Base-by-base conservation (phyloP, 2,113 vertebrate species). In the Edolisoma coerulescens region DNA sequence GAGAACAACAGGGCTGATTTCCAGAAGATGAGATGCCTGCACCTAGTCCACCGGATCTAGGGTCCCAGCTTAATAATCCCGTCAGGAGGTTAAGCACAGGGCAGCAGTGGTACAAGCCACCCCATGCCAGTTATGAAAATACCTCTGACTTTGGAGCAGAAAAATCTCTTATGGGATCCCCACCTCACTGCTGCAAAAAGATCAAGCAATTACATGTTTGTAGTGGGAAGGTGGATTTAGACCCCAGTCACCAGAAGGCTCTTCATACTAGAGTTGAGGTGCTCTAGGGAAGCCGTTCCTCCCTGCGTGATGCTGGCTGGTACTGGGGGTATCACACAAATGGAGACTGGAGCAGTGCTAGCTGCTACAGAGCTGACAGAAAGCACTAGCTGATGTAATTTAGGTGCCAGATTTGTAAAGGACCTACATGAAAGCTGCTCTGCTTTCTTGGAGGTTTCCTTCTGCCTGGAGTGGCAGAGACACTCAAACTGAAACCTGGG, bases 401-500 rank as follows among this genome's bases (percentile, higher is more conserved):
- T 57, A 17, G 60, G 49, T 63, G 41, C 41, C 50, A 82, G 69
- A 32, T 78, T 84, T 41, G 41, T 78, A 61, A 53, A 59, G 20
- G 13, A 57, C 52, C 42, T 75, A 74, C 0, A 4, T 41, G 47
- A 95, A 95, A 78, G 12, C 33, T 69, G 53, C 61, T 77, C n/a
- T 56, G 50, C 49, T 70, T 81, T 82, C 61, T 89, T 86, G 90
- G 92, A 70, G 85, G 73, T 88, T 90, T 93, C 67, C 54, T 89
- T 84, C 86, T 93, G 88, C 65, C 82, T 87, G 37, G 28, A 89
- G 91, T 4, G 10, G 28, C 39, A 64, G 42, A 88, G 26, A 93
- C 50, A 93, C 65, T 97, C 93, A 96, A 84, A 94, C 30, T 32
- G 90, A 96, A 96, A 96, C 86, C 76, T 28, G 32, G 35, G 56